Evolutionary conservation across 2,888 invertebrate species (phyloP), one percentile per base, ranked within the genome.

Genomic region (Steinernema scapterisci): DNA sequence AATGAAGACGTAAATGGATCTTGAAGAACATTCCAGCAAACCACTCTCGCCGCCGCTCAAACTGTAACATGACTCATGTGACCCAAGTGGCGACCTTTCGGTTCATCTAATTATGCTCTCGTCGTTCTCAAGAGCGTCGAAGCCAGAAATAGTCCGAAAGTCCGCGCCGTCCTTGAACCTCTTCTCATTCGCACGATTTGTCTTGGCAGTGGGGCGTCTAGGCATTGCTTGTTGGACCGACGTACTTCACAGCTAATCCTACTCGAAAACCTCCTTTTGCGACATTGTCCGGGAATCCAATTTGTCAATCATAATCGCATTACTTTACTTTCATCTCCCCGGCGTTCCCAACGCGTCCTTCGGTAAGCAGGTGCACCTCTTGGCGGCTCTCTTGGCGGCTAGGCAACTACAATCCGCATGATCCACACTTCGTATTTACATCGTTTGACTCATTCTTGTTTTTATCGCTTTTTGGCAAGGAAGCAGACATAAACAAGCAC

Each of bases 301-400:
- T 27, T 63, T 63, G 63, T 19, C 63, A 63, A 27, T 63, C 31
- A 63, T 63, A 63, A 63, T 63, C 63, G 63, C 63, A 63, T 63
- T 63, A 63, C 7, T 1, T 13, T 25, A 16, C 63, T 63, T 63
- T 63, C 2, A 63, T 31, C 52, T 16, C 25, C 6, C 63, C 63
- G 63, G 7, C 48, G 48, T 31, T 63, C 31, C 63, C 16, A 63
- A 25, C 5, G 16, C 63, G 21, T 16, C 63, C 25, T 27, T 63
- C 27, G 63, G n/a, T 25, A 13, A 9, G 54, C 54, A 54, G 54
- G 54, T 54, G 52, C 52, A 3, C 2, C 7, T 21, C 21, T 21
- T 21, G 23, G 2, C 52, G 19, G 2, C 52, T 52, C 52, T 38
- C 9, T 38, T 38, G 38, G 3, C 38, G 19, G 1, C 31, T 31